Evolutionary conservation across 1,140 invertebrate genomes (phyloP).

Genomic region (Propsilocerus akamusi): DNA sequence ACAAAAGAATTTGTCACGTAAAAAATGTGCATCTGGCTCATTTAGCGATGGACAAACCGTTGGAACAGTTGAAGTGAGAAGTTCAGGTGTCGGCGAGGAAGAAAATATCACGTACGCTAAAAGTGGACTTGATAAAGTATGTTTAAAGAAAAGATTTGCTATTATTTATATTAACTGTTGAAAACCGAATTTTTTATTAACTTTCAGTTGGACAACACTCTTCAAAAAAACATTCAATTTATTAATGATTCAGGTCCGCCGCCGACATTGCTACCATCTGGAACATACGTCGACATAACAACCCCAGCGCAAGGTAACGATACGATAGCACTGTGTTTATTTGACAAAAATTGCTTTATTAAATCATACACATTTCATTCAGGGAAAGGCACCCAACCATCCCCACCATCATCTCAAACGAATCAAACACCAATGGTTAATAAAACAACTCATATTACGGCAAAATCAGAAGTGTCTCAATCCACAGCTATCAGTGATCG

Average conservation of each 20-base stretch:
- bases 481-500: conserved; percentile 59
- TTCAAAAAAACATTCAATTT: conserved; percentile 6
- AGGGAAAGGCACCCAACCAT: not conserved
- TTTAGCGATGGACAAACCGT: not conserved
- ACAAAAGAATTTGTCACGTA: not conserved
- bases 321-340: not conserved
- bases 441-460: conserved; percentile 18
- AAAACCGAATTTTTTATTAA: not conserved
- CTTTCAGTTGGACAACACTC: conserved; percentile 5
- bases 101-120: not conserved
- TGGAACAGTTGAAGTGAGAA: not conserved
- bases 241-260: conserved; percentile 8
- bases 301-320: conserved; percentile 5
- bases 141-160: no score
- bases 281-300: conserved; percentile 11
- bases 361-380: no score
- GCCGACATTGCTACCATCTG: conserved; percentile 11
- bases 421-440: conserved; percentile 9
- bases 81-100: not conserved
- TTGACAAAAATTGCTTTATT: not conserved
- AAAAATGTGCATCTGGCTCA: not conserved
- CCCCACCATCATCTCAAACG: not conserved
- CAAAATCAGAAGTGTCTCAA: conserved; percentile 29
- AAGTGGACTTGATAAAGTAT: not conserved
- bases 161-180: not conserved